Evolutionary conservation across 2,888 invertebrate genomes (phyloP).

Genomic region (Eubasilissa splendida): DNA sequence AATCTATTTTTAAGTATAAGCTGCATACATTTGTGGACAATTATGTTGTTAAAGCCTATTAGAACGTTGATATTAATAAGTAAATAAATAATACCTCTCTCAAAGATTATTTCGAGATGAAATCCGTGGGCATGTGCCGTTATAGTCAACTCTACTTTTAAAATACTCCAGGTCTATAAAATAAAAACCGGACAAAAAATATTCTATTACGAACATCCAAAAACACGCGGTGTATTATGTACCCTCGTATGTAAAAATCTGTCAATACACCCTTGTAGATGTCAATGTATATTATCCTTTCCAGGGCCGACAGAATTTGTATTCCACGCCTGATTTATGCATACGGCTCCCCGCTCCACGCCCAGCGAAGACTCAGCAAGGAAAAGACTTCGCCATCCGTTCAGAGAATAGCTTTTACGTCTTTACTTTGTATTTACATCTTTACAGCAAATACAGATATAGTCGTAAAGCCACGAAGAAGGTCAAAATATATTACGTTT

Average conservation of each 20-base stretch:
- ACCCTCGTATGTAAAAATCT: constrained; percentile 20
- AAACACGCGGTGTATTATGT: constrained; percentile 9
- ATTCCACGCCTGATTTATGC: constrained; percentile 32
- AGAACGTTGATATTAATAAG: too few species aligned
- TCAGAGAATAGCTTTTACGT: constrained; percentile 26
- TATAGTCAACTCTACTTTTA: too few species aligned
- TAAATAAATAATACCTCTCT: too few species aligned
- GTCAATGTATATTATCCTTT: constrained; percentile 25
- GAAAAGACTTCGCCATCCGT: constrained; percentile 14
- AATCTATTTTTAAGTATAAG: too few species aligned
- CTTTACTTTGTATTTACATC: constrained; percentile 33
- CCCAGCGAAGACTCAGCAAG: too few species aligned
- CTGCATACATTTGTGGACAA: too few species aligned
- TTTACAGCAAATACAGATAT: not conserved
- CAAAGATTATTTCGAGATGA: too few species aligned
- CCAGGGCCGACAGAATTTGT: constrained; percentile 22
- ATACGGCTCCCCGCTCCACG: not conserved
- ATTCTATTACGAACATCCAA: constrained; percentile 19
- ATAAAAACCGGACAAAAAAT: constrained; percentile 9
- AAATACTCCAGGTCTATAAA: too few species aligned
- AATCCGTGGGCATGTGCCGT: too few species aligned
- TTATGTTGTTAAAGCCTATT: too few species aligned
- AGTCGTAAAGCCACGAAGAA: constrained; percentile 6
- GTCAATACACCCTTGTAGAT: constrained; percentile 36
- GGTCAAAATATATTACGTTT: constrained; percentile 10